Conservation (phyloP, 2,888 invertebrate genomes). For the Globia sparganii region DNA sequence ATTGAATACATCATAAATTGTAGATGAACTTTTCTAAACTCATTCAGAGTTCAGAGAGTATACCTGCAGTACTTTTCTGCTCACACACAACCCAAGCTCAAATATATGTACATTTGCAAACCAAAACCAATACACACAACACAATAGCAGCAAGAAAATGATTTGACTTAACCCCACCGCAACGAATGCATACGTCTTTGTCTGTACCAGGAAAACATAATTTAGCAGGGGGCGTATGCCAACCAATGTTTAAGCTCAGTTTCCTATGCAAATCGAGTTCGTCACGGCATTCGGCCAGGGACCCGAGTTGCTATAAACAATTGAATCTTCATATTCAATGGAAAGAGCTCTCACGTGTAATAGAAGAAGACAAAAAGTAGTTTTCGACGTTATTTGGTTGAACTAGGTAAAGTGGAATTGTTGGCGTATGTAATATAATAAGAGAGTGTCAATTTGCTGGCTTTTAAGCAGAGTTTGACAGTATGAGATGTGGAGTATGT, state of each 20-base stretch:
- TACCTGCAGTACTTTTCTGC: background rate
- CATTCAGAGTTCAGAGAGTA: background rate
- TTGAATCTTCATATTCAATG: slow-evolving; percentile 64
- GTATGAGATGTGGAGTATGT: background rate
- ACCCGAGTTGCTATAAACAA: slow-evolving; percentile 62
- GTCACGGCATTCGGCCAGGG: slow-evolving; percentile 71
- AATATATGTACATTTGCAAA: slow-evolving; percentile 3
- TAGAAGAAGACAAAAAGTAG: slow-evolving; percentile 51
- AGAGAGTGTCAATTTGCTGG: slow-evolving; percentile 43
- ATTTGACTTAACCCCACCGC: slow-evolving; percentile 45
- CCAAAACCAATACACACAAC: slow-evolving; percentile 21
- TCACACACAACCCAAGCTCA: background rate
- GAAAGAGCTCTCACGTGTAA: slow-evolving; percentile 54
- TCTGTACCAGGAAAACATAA: slow-evolving; percentile 73
- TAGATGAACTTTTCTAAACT: background rate
- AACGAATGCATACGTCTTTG: slow-evolving; percentile 67
- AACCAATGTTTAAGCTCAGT: slow-evolving; percentile 76
- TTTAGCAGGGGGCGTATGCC: slow-evolving; percentile 70
- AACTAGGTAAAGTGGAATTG: slow-evolving; percentile 40
- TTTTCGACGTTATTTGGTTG: slow-evolving; percentile 20
- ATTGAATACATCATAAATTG: background rate
- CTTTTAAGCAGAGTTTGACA: slow-evolving; percentile 35
- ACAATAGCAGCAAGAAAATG: slow-evolving; percentile 48
- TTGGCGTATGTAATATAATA: slow-evolving; percentile 48
- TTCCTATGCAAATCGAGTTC: slow-evolving; percentile 82